phyloP scores from a whole-genome alignment of 2,888 invertebrate genomes.

The Scotopteryx bipunctaria region DNA sequence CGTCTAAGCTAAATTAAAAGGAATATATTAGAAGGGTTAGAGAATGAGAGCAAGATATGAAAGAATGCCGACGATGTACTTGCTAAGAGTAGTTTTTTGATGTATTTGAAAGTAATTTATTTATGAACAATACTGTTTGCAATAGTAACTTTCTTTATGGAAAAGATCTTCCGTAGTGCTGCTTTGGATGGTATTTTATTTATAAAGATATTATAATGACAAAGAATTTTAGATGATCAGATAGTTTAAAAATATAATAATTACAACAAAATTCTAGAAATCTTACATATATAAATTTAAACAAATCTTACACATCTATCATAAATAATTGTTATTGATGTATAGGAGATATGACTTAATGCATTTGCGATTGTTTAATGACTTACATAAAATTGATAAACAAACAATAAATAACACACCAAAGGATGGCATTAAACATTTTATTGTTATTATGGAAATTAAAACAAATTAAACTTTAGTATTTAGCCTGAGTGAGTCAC shows the following conservation, averaged over 20 bases:
- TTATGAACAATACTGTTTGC: neutral
- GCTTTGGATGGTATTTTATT: too few species aligned
- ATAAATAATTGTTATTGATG: too few species aligned
- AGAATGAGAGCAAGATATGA: slow-evolving; percentile 57
- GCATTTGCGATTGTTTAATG: slow-evolving; percentile 3
- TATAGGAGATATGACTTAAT: slow-evolving; percentile 9
- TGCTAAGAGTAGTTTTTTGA: slow-evolving; percentile 16
- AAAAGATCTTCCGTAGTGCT: too few species aligned
- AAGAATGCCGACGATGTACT: slow-evolving; percentile 67
- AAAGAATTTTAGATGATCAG: too few species aligned
- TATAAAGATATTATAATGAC: too few species aligned
- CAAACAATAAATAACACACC: slow-evolving; percentile 15
- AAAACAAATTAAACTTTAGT: slow-evolving; percentile 39
- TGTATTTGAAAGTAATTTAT: slow-evolving; percentile 29
- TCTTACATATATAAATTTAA: too few species aligned
- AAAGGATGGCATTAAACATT: slow-evolving; percentile 22
- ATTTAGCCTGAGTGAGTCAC: slow-evolving; percentile 48
- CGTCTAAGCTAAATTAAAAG: slow-evolving; percentile 74
- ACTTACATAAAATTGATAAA: slow-evolving; percentile 18
- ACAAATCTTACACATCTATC: too few species aligned
- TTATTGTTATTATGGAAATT: slow-evolving; percentile 35
- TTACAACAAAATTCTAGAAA: neutral
- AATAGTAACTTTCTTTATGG: too few species aligned
- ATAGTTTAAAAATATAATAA: too few species aligned
- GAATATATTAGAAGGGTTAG: slow-evolving; percentile 50